Conservation (phyloP, 1,140 invertebrate genomes). For the Dinoponera quadriceps region DNA sequence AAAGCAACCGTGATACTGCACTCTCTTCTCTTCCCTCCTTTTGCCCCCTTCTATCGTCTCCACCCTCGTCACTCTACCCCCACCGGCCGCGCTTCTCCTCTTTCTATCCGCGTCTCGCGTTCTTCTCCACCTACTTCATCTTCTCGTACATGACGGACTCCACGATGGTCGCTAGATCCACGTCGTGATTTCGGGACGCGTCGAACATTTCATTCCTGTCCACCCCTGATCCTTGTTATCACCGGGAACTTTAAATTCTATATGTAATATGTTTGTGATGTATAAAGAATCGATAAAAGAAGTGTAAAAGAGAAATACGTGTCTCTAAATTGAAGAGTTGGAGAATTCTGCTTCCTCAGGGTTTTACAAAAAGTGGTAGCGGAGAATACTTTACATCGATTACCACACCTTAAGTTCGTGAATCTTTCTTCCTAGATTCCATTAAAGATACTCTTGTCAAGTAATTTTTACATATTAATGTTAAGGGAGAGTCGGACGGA, state of each 20-base stretch:
- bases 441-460: not conserved
- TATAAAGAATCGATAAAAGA: too few species aligned
- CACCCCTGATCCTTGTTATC: too few species aligned
- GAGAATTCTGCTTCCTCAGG: not conserved
- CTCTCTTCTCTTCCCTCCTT: constrained; percentile 39
- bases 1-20: constrained; percentile 79
- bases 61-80: constrained; percentile 66
- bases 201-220: constrained; percentile 5
- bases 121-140: constrained; percentile 56
- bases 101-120: constrained; percentile 43
- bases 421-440: not conserved
- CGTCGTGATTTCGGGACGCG: constrained; percentile 16
- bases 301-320: too few species aligned
- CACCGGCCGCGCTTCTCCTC: constrained; percentile 33
- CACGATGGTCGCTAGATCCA: constrained; percentile 8
- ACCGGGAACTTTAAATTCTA: too few species aligned
- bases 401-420: not conserved
- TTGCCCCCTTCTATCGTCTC: constrained; percentile 42
- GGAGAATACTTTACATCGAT: too few species aligned
- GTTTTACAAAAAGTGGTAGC: too few species aligned
- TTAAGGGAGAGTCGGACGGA: not conserved
- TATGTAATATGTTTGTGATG: too few species aligned
- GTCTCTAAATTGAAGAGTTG: not conserved
- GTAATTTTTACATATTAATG: not conserved
- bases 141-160: constrained; percentile 8